Conservation (phyloP, 2,113 vertebrate species). For the Melanerpes aurifrons region DNA sequence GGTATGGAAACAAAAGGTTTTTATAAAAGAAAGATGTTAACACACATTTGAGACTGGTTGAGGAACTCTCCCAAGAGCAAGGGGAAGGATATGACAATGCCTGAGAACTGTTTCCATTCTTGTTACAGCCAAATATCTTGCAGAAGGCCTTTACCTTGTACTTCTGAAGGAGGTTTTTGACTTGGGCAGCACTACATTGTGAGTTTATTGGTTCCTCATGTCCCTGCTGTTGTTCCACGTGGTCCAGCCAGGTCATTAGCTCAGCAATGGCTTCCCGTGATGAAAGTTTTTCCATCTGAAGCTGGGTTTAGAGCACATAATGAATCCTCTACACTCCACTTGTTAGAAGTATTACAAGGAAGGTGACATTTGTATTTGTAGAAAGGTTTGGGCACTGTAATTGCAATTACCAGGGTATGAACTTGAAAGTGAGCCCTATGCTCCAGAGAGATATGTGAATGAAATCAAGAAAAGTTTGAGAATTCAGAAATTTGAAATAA, state of each 20-base stretch:
- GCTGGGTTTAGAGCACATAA: slow-evolving; percentile 74
- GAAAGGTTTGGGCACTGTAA: slow-evolving; percentile 44
- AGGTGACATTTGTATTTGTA: slow-evolving; percentile 50
- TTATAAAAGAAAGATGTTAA: not conserved
- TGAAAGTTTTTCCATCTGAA: slow-evolving; percentile 83
- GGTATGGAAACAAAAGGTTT: not conserved
- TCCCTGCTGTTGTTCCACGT: slow-evolving; percentile 69
- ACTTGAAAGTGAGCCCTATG: slow-evolving; percentile 38
- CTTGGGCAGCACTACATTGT: slow-evolving; percentile 29
- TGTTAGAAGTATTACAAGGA: slow-evolving; percentile 27
- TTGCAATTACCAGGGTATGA: slow-evolving; percentile 33
- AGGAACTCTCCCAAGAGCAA: not conserved
- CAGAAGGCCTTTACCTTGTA: slow-evolving; percentile 81
- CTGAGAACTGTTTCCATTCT: not conserved
- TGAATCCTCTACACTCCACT: slow-evolving; percentile 36
- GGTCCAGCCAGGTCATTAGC: slow-evolving; percentile 80
- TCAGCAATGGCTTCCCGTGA: slow-evolving; percentile 85
- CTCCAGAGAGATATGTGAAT: not conserved
- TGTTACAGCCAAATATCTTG: not conserved
- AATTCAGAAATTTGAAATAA: not conserved
- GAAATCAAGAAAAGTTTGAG: not conserved
- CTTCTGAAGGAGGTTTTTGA: slow-evolving; percentile 75
- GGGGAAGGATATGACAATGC: not conserved
- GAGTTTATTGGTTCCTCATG: not conserved
- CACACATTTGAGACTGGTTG: not conserved